Evolutionary conservation across 2,113 vertebrate genomes (phyloP).

Genomic region (Fregata magnificens): DNA sequence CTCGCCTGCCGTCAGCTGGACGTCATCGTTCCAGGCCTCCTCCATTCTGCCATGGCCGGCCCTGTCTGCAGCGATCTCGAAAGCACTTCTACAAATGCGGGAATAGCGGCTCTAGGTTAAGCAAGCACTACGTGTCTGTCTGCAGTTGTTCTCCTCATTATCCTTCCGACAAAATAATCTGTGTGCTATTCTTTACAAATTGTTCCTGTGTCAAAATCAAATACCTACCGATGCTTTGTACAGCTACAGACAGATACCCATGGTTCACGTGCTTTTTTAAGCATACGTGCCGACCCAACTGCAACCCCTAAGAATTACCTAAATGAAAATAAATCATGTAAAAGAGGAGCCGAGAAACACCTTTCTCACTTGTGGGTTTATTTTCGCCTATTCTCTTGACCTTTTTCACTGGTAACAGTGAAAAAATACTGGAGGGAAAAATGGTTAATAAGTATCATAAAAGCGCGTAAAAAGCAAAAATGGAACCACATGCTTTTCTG

Average conservation of each 20-base stretch:
- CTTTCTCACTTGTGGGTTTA: neutral
- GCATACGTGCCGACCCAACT: neutral
- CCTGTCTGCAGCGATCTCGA: accelerated
- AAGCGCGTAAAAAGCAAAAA: neutral
- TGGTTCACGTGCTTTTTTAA: neutral
- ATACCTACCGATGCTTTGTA: accelerated
- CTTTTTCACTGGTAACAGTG: neutral
- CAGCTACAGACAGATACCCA: neutral
- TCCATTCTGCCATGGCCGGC: neutral
- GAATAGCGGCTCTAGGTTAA: neutral
- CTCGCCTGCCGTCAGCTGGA: neutral
- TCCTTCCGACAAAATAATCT: neutral
- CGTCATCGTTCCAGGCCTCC: neutral
- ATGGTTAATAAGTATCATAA: neutral
- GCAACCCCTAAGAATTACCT: neutral
- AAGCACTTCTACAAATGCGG: accelerated
- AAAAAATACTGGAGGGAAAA: neutral
- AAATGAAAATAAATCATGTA: neutral
- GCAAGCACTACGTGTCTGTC: neutral
- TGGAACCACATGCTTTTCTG: neutral
- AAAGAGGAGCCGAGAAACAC: neutral
- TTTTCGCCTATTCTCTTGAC: neutral
- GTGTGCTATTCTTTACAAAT: neutral
- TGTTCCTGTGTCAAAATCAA: neutral
- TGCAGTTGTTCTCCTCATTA: neutral